Base-by-base conservation (phyloP, 2,797 vertebrate genomes). In the Gouania willdenowi region DNA sequence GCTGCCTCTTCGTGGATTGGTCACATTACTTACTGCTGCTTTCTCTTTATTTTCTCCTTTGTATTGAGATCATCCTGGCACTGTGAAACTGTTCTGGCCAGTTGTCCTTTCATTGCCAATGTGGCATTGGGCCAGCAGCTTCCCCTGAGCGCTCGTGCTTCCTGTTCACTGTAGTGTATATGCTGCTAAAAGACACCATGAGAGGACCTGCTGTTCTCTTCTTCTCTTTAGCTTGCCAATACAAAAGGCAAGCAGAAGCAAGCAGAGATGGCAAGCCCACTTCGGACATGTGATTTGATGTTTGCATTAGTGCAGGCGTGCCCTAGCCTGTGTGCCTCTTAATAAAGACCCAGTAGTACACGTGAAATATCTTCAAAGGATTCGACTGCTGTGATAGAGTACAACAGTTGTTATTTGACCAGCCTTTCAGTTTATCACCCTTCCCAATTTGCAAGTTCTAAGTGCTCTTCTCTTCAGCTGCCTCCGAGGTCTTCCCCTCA, bases 91-190 rank as follows among this genome's bases (percentile, higher is more conserved):
- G 38, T 46, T 29, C 31, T 56, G 41, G 58, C 49, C 66, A 58
- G 47, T 73, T 66, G 55, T 59, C 63, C 37, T 54, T 29, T 51
- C 47, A 50, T 42, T 42, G 52, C 47, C 48, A 21, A 25, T 36
- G 46, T 39, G 54, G 46, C 36, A 12, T 25, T 16, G 37, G 5
- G 40, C 66, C 71, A 60, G 20, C 33, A 5, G 63, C 52, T 31
- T 46, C 32, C 41, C 58, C 39, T 40, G 30, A 37, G 29, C 48
- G 41, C 53, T 1, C 22, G 24, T 15, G 33, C 51, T 38, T 47
- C 49, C 23, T 56, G 65, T 41, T 57, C 65, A 61, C 40, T n/a
- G 29, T 40, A 57, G 71, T 74, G 66, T 74, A 78, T 79, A 75
- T 57, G 47, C 36, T 19, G 34, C 69, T 62, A 69, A 70, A 56